Base-by-base conservation (phyloP, 2,797 vertebrate species). In the Lagocephalus sceleratus region DNA sequence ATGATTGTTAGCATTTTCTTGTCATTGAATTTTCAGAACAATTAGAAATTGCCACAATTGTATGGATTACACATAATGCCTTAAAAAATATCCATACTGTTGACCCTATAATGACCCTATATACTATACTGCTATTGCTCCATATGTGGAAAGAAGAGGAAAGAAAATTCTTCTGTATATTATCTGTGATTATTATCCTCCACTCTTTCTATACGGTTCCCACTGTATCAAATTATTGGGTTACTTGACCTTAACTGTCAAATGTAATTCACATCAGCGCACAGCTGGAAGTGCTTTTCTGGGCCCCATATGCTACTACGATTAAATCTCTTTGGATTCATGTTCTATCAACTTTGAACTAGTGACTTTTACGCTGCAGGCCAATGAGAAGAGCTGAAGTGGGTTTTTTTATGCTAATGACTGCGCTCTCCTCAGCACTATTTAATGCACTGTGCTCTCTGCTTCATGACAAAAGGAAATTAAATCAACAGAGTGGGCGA, bases 301-400 rank as follows among this genome's bases (percentile, higher is more conserved):
- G 42, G 66, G 50, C 50, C 44, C 44, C 62, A 54, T 12, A 63
- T 51, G 23, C 20, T 58, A 43, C 23, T 19, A 21, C 40, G 41
- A 59, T 51, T 38, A 63, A 66, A 59, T 20, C 43, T 61, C 60
- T 4, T 47, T 56, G 23, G 63, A 68, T 63, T 64, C 62, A 38
- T 66, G 39, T 42, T 69, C 63, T 51, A 20, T 63, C 64, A 76
- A 69, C 57, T 75, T 40, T 78, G 60, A 82, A 76, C 79, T 72
- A 50, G 6, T 51, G 63, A 70, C 62, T 54, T 45, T 5, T n/a
- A 9, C 54, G 29, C 47, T 60, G 44, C 40, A 5, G 42, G 26
- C 32, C 49, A 39, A 57, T 19, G 25, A 21, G 66, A 51, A 61
- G 39, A 35, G 4, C n/a, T n/a, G n/a, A n/a, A 6, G 29, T 4